Evolutionary conservation across 2,797 vertebrate species (phyloP).

Genomic region (Macroramphosus scolopax): DNA sequence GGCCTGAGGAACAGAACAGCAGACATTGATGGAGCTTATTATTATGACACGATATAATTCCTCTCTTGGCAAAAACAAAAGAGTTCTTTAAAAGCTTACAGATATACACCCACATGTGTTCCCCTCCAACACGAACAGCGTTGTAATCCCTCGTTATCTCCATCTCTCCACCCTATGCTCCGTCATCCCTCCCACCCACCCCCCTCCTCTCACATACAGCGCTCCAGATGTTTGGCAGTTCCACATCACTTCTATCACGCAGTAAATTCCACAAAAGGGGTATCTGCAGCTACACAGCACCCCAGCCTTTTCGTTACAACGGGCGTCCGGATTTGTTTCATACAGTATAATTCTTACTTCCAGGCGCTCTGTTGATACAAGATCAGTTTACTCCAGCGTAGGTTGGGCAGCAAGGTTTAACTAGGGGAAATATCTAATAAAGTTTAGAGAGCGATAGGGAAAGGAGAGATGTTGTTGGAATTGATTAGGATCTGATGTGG

Average conservation of each 20-base stretch:
- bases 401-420: conserved; percentile 22
- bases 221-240: conserved; percentile 76
- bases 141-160: conserved; percentile 51
- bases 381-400: conserved; percentile 49
- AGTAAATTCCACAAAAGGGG: conserved; percentile 66
- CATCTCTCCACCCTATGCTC: conserved; percentile 53
- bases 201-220: conserved; percentile 40
- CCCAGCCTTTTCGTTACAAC: conserved; percentile 55
- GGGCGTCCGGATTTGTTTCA: conserved; percentile 49
- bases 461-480: conserved; percentile 58
- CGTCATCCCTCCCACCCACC: too few relatives aligned
- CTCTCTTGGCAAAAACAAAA: conserved; percentile 48
- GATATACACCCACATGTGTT: conserved; percentile 48
- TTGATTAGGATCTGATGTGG: conserved; percentile 59
- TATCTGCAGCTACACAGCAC: conserved; percentile 42
- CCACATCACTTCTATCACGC: conserved; percentile 64
- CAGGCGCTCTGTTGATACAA: conserved; percentile 57
- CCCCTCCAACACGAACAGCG: conserved; percentile 42
- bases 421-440: conserved; percentile 66
- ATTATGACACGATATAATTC: conserved; percentile 47
- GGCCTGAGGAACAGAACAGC: conserved; percentile 32
- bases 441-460: conserved; percentile 34
- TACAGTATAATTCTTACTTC: conserved; percentile 49
- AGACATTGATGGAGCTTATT: conserved; percentile 45
- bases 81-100: conserved; percentile 45